Conservation (phyloP, 2,888 invertebrate species). For the Calliphora vomitoria region DNA sequence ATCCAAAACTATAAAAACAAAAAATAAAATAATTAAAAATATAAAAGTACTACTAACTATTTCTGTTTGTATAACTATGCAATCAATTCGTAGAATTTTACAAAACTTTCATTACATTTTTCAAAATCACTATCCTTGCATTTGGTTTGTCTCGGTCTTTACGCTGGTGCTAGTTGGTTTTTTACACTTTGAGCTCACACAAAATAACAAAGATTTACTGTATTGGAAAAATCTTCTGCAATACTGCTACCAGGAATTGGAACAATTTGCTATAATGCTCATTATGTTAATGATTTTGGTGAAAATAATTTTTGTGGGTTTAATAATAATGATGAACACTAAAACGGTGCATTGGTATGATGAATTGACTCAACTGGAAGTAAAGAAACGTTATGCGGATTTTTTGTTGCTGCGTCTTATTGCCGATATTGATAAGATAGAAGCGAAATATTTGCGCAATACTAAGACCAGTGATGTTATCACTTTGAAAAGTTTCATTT, state of each 20-base stretch:
- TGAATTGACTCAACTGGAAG: slow-evolving; percentile 78
- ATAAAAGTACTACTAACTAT: not conserved
- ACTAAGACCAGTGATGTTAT: slow-evolving; percentile 74
- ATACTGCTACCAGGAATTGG: slow-evolving; percentile 73
- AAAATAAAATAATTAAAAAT: slow-evolving; percentile 57
- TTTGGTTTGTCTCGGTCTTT: slow-evolving; percentile 73
- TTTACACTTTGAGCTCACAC: slow-evolving; percentile 77
- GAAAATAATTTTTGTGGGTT: slow-evolving; percentile 73
- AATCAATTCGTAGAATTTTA: slow-evolving; percentile 66
- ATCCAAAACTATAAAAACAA: slow-evolving; percentile 51
- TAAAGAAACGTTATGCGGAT: slow-evolving; percentile 82
- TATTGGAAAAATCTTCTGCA: slow-evolving; percentile 75
- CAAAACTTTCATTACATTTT: slow-evolving; percentile 75
- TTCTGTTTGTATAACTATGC: slow-evolving; percentile 54
- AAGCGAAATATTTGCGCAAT: slow-evolving; percentile 77
- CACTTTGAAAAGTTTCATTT: slow-evolving; percentile 76
- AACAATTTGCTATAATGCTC: slow-evolving; percentile 74
- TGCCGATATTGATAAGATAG: slow-evolving; percentile 80
- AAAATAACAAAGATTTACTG: slow-evolving; percentile 76
- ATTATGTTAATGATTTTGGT: slow-evolving; percentile 74
- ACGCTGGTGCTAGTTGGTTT: slow-evolving; percentile 74
- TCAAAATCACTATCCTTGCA: slow-evolving; percentile 74
- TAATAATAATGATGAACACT: slow-evolving; percentile 76
- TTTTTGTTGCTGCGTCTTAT: slow-evolving; percentile 81
- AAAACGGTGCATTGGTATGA: slow-evolving; percentile 76